Conservation (phyloP, 2,797 vertebrate species). For the Microctenopoma stevenorrisi region DNA sequence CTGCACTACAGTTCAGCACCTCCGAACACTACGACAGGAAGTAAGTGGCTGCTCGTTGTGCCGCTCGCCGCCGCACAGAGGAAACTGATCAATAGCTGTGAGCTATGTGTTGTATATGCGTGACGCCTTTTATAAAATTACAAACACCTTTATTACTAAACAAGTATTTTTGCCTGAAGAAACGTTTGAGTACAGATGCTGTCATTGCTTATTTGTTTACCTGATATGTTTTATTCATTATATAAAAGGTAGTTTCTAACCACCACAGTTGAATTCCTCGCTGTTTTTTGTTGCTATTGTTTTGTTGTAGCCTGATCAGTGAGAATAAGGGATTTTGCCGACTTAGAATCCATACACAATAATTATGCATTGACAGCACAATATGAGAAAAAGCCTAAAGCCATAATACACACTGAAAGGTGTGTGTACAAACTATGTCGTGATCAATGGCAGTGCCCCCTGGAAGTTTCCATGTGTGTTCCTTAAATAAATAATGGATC, state of each 20-base stretch:
- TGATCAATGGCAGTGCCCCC: no score
- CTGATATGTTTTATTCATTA: slow-evolving; percentile 19
- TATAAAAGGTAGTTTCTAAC: not conserved
- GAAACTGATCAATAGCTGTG: slow-evolving; percentile 60
- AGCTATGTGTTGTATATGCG: slow-evolving; percentile 35
- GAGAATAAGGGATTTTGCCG: not conserved
- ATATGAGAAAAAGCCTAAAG: not conserved
- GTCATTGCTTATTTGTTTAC: slow-evolving; percentile 36
- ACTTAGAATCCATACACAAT: not conserved
- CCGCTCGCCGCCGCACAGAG: slow-evolving; percentile 21
- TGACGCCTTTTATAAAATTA: slow-evolving; percentile 65
- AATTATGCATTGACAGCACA: not conserved
- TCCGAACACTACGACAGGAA: slow-evolving; percentile 2
- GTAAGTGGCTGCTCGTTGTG: slow-evolving; percentile 27
- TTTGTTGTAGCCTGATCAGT: no score
- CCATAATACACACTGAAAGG: not conserved
- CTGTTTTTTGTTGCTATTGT: not conserved
- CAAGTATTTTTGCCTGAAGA: slow-evolving; percentile 34
- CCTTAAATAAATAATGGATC: no score
- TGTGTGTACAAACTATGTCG: no score
- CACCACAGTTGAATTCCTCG: not conserved
- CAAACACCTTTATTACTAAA: slow-evolving; percentile 53
- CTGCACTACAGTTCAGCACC: slow-evolving; percentile 6
- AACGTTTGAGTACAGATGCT: slow-evolving; percentile 42
- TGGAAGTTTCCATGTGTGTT: no score